phyloP scores from a whole-genome alignment of 2,113 vertebrate genomes.

The Pantherophis guttatus region DNA sequence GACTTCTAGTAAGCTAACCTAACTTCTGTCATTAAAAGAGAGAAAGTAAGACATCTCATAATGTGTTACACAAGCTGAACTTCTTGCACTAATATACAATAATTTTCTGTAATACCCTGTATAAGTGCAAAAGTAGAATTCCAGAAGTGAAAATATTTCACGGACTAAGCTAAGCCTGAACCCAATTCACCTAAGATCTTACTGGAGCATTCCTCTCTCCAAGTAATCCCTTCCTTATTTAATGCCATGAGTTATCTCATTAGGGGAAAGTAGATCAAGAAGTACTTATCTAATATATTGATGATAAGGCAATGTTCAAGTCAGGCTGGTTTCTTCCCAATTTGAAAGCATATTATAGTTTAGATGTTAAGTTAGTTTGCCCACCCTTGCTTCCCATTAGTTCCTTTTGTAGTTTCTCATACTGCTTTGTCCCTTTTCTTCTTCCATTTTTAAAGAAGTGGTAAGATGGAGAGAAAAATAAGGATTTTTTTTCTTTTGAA shows the following conservation, averaged over 20 bases:
- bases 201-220: not conserved
- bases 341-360: not conserved
- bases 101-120: not conserved
- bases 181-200: not conserved
- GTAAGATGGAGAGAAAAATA: not conserved
- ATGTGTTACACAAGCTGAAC: not conserved
- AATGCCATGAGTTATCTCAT: rapidly evolving
- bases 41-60: not conserved
- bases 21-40: not conserved
- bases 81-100: not conserved
- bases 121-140: not conserved
- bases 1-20: not conserved
- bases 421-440: constrained; percentile 42
- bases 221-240: not conserved
- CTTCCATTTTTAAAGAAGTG: constrained; percentile 15
- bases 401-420: constrained; percentile 61
- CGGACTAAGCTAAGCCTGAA: not conserved
- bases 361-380: constrained; percentile 27
- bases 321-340: not conserved
- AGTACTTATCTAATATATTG: rapidly evolving
- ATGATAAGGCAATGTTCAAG: constrained; percentile 9
- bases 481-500: constrained; percentile 28
- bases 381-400: constrained; percentile 32
- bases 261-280: rapidly evolving
- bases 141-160: not conserved